phyloP scores from a whole-genome alignment of 2,113 vertebrate genomes.

The Chaenocephalus aceratus region DNA sequence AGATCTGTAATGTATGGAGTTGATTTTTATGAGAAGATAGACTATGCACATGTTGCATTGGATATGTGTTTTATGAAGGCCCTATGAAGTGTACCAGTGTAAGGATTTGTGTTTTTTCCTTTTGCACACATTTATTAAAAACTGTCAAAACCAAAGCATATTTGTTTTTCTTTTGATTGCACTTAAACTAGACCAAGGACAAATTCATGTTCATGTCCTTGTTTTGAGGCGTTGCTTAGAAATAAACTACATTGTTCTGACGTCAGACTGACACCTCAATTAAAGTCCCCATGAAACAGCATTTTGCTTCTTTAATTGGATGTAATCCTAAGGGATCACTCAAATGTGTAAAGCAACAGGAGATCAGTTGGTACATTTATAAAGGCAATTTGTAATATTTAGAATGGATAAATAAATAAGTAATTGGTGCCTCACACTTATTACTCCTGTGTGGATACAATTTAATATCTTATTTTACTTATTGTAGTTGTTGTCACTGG shows the following conservation, averaged over 20 bases:
- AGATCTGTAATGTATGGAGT: background rate
- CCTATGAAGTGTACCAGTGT: background rate
- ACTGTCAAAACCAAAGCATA: background rate
- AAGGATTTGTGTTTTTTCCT: background rate
- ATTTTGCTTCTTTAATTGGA: constrained; percentile 52
- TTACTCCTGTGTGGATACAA: background rate
- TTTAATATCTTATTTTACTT: background rate
- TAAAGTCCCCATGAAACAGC: constrained; percentile 41
- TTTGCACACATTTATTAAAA: background rate
- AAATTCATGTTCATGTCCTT: constrained; percentile 10
- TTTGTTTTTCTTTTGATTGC: background rate
- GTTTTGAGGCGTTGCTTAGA: constrained; percentile 11
- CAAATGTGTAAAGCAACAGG: background rate
- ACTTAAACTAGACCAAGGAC: constrained; percentile 26
- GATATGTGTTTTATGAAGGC: background rate
- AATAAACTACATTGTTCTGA: constrained; percentile 27
- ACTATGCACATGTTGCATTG: too few species aligned
- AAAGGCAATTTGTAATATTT: background rate
- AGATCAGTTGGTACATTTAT: background rate
- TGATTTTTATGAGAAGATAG: background rate
- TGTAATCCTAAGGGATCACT: constrained; percentile 32
- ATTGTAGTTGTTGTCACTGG: background rate
- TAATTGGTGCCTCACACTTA: background rate
- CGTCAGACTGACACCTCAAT: constrained; percentile 36
- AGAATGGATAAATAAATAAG: background rate